phyloP scores from a whole-genome alignment of 2,797 vertebrate species.

The Enteromius fasciolatus region DNA sequence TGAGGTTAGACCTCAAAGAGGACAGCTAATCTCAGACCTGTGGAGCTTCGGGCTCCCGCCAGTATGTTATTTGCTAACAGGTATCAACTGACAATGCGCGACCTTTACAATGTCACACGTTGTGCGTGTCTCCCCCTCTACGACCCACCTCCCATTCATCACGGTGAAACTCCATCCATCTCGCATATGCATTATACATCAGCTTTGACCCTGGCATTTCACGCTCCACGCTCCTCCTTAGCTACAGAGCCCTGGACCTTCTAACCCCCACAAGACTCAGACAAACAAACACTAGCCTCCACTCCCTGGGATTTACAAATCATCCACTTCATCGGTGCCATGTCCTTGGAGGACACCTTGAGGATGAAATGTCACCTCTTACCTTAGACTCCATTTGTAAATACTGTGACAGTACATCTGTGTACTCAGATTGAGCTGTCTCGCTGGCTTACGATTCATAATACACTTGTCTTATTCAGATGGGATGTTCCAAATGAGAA shows the following conservation, averaged over 20 bases:
- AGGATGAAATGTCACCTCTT: slow-evolving; percentile 31
- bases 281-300: slow-evolving; percentile 42
- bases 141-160: slow-evolving; percentile 30
- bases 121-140: neutral
- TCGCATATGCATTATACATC: slow-evolving; percentile 53
- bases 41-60: neutral
- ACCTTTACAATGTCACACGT: slow-evolving; percentile 35
- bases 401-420: slow-evolving; percentile 7
- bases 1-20: slow-evolving; percentile 43
- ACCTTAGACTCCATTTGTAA: slow-evolving; percentile 30
- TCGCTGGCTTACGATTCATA: neutral
- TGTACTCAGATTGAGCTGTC: neutral
- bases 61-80: slow-evolving; percentile 18
- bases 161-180: slow-evolving; percentile 38
- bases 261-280: slow-evolving; percentile 24
- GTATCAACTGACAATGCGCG: slow-evolving; percentile 22
- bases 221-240: slow-evolving; percentile 21
- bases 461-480: slow-evolving; percentile 15
- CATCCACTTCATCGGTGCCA: slow-evolving; percentile 32
- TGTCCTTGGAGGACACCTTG: slow-evolving; percentile 26
- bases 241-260: slow-evolving; percentile 7
- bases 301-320: slow-evolving; percentile 45
- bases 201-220: slow-evolving; percentile 51
- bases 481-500: slow-evolving; percentile 4
- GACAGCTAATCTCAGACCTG: slow-evolving; percentile 38